Evolutionary conservation across 2,888 invertebrate species (phyloP).

Genomic region (Eristalis tenax): DNA sequence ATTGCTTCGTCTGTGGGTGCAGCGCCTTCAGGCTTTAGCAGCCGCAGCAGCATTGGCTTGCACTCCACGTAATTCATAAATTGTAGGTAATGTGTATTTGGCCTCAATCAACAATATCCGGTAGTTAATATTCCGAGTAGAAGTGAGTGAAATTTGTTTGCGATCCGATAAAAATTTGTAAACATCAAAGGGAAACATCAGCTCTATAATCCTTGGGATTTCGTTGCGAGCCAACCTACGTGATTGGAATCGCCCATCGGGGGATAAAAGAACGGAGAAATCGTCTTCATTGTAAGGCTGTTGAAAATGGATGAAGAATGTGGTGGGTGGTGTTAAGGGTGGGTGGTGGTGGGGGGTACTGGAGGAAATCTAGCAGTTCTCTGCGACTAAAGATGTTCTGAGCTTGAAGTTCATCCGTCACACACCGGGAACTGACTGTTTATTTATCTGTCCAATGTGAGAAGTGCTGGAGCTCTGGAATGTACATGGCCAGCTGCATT

Average conservation of each 20-base stretch:
- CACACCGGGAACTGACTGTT: conserved; percentile 34
- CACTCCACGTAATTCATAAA: conserved; percentile 67
- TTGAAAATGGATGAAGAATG: conserved; percentile 1
- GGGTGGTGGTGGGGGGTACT: background rate
- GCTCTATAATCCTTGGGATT: conserved; percentile 65
- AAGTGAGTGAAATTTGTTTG: conserved; percentile 72
- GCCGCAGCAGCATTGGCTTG: conserved; percentile 12
- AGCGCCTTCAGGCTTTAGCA: too few relatives aligned
- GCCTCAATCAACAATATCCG: conserved; percentile 70
- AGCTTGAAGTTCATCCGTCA: conserved; percentile 45
- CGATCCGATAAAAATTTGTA: conserved; percentile 72
- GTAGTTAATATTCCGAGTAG: conserved; percentile 68
- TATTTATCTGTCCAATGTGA: conserved; percentile 34
- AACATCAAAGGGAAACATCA: conserved; percentile 72
- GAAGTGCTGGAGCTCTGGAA: background rate
- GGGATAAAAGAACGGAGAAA: conserved; percentile 38
- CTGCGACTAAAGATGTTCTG: conserved; percentile 31
- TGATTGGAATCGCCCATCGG: conserved; percentile 64
- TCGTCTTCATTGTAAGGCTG: conserved; percentile 32
- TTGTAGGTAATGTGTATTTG: conserved; percentile 66
- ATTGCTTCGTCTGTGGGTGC: background rate
- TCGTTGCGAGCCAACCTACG: conserved; percentile 62
- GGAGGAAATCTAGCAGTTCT: background rate
- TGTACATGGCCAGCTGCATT: conserved; percentile 20
- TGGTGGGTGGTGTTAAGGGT: background rate